Evolutionary conservation across 2,797 vertebrate species (phyloP), one percentile per base, ranked within the genome.

Genomic region (Anas acuta): DNA sequence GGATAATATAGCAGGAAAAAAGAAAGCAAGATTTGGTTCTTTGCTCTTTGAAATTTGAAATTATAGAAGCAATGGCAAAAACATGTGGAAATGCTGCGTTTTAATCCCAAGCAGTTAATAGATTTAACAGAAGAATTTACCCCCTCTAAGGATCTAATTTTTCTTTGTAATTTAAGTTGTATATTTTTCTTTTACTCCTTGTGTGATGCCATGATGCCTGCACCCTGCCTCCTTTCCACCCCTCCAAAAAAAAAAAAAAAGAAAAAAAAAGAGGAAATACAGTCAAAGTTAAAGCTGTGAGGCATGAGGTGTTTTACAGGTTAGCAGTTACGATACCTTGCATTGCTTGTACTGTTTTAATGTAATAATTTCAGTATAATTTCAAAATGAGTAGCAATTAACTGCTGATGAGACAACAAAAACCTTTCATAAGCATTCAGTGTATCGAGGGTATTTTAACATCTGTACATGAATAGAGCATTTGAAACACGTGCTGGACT

Each of bases 401-500:
- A 69, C 45, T 90, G 54, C 65, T 69, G 58, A 57, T 77, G 87
- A 89, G 80, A 71, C 75, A 74, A 90, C 69, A 93, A 77, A 89
- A 87, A 1, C 22, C 10, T 91, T 92, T 84, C 76, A 70, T 90
- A 84, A 49, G 53, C 32, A 22, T 79, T 88, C 32, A 45, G 23
- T 56, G 45, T 64, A 23, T 85, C 69, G 53, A 87, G 39, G 65
- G 12, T 73, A 11, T 84, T 64, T 72, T 82, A 92, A 89, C 90
- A 77, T 95, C 87, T 95, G 92, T 91, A 78, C 62, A 16, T 56
- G 73, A 88, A 47, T 26, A 93, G 69, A 89, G 73, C 67, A 9
- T 87, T 90, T 96, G 77, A 62, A 95, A 92, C 95, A 96, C 9
- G 73, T 96, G 92, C 91, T 97, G 88, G 81, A 84, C 93, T 93